Evolutionary conservation across 1,140 invertebrate genomes (phyloP), one percentile per base, ranked within the genome.

Genomic region (Macrobrachium nipponense): DNA sequence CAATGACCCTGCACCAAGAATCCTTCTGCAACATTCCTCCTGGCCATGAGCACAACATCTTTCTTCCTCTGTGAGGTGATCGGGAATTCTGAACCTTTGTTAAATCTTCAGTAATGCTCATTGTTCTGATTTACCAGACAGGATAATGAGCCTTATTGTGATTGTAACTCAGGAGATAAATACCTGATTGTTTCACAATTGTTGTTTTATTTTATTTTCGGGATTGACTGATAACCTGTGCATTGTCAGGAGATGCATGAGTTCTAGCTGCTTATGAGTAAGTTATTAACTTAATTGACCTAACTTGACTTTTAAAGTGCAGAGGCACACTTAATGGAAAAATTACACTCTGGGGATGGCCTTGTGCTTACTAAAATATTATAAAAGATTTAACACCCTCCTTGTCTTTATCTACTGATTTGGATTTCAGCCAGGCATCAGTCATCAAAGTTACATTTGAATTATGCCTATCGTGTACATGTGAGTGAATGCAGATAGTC

Each of bases 61-160:
- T 83, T 61, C 82, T 83, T 82, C 59, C 81, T 20, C 36, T 61
- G 59, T 83, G 82, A 83, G 58, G 73, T 83, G 80, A 76, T 83
- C 75, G 60, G 82, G 60, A 60, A 23, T 83, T 80, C 60, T 83
- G 82, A 77, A 77, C 73, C 82, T 83, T 75, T 83, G 82, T 76
- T 76, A 72, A 60, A 64, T 83, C 72, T 15, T 76, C 18, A 58
- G n/a, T 64, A 76, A 76, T 36, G 73, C 36, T 66, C 72, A 83
- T 76, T 83, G 58, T 72, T 61, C 73, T 59, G 23, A 11, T 23
- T 76, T 23, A 58, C 61, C 61, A 76, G 61, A 58, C 72, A 62
- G 78, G 78, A 80, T 80, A 66, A 80, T 80, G 78, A 80, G 60
- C 61, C 44, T 62, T 44, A 59, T 80, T 80, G 78, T 23, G 20